Base-by-base conservation (phyloP, 2,888 invertebrate species). In the Torymus aiolomorphi region DNA sequence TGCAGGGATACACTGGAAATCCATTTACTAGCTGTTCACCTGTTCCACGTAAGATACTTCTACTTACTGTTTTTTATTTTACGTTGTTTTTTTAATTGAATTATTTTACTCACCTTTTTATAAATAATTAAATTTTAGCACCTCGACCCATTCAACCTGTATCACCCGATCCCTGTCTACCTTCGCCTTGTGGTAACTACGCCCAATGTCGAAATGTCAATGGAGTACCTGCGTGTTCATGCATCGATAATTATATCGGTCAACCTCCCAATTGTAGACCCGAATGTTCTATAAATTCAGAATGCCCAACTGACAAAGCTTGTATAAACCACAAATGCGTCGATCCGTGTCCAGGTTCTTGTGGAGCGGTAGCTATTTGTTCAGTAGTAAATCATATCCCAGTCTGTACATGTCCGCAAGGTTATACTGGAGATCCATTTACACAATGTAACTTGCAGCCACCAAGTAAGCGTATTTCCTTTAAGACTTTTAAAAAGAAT, bases 181-280 rank as follows among this genome's bases (percentile, higher is more conserved):
- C 96, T 57, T 95, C 96, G 70, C 96, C 96, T 0, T 96, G 96
- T 88, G 96, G 96, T 71, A 95, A 96, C 2, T 94, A 96, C 88
- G 95, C 96, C 10, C 93, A 95, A 88, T 96, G 96, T 88, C 94
- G 95, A 81, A 93, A 95, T 62, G 94, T 95, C 84, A 91, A 91
- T 81, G 93, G 94, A 83, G 94, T 95, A 90, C 94, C 96, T 57
- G 95, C 90, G 0, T 92, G 92, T 84, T 88, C 90, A 3, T 92
- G 92, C 79, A 84, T 91, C 54, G 89, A 91, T 4, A 91, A 89
- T 81, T 92, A 91, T 82, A 86, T 90, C 16, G 92, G 92, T 57
- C 89, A 88, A 74, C 88, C 88, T 42, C 88, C 88, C 12, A 90
- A 90, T 61, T 91, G 91, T 83, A 87, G 90, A 71, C 91, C 91